Evolutionary conservation across 2,113 vertebrate species (phyloP).

Genomic region (Misgurnus mizolepis): DNA sequence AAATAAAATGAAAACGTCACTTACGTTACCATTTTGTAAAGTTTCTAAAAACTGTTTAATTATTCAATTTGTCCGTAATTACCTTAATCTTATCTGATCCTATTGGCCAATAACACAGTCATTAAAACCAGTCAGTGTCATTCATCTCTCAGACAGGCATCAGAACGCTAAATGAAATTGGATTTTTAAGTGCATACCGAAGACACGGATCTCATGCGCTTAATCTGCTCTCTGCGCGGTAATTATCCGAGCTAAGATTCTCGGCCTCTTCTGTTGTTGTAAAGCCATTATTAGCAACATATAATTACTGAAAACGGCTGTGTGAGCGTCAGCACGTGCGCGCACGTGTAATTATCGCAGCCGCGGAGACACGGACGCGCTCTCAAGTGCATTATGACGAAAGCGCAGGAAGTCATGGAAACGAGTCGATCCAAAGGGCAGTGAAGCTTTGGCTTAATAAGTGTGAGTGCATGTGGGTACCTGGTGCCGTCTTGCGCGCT

Average conservation of each 20-base stretch:
- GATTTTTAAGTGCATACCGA: slow-evolving; percentile 35
- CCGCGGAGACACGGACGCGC: not conserved
- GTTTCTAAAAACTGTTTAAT: not conserved
- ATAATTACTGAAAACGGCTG: slow-evolving; percentile 55
- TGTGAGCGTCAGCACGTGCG: slow-evolving; percentile 14
- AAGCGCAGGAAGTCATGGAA: slow-evolving; percentile 11
- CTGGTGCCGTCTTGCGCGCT: slow-evolving; percentile 95
- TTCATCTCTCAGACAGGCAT: slow-evolving; percentile 30
- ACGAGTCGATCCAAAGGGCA: not conserved
- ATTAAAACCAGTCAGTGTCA: slow-evolving; percentile 21
- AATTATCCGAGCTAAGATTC: slow-evolving; percentile 56
- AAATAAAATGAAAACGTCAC: too few species aligned
- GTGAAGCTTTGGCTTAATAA: not conserved
- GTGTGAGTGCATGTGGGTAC: slow-evolving; percentile 62
- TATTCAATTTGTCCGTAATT: slow-evolving; percentile 19
- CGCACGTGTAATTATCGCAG: not conserved
- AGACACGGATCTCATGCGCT: slow-evolving; percentile 36
- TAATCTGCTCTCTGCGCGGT: slow-evolving; percentile 49
- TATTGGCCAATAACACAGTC: slow-evolving; percentile 17
- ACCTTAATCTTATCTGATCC: slow-evolving; percentile 10
- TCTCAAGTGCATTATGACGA: not conserved
- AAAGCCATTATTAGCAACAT: slow-evolving; percentile 60
- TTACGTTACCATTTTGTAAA: too few species aligned
- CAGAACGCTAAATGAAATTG: slow-evolving; percentile 35
- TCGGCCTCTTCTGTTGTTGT: slow-evolving; percentile 54